phyloP scores from a whole-genome alignment of 2,797 vertebrate species.

The Salmo trutta region DNA sequence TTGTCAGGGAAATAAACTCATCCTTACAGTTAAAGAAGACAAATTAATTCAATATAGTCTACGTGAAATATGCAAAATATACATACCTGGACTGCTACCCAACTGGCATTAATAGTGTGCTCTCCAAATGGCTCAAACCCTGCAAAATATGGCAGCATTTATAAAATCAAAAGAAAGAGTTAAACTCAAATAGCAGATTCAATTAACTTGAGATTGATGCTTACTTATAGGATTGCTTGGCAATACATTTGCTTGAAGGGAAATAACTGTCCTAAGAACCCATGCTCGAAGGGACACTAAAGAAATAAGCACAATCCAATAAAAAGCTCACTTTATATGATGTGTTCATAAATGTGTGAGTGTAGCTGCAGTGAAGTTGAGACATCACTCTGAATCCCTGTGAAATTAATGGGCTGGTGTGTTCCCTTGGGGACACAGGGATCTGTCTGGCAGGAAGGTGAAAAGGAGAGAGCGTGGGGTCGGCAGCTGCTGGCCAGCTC shows the following conservation, averaged over 20 bases:
- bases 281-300: not conserved
- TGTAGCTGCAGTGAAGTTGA: not conserved
- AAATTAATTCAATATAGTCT: not conserved
- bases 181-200: not conserved
- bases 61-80: not conserved
- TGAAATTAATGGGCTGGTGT: constrained; percentile 56
- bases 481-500: constrained; percentile 71
- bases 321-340: too few relatives aligned
- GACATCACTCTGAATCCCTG: not conserved
- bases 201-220: too few relatives aligned
- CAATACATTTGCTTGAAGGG: too few relatives aligned
- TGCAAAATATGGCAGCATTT: constrained; percentile 62
- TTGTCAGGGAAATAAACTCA: not conserved
- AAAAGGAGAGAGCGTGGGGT: constrained; percentile 37
- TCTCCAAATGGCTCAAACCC: constrained; percentile 96
- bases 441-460: constrained; percentile 64
- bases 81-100: constrained; percentile 96
- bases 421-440: constrained; percentile 33
- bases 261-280: too few relatives aligned
- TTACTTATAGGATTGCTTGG: too few relatives aligned
- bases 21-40: not conserved
- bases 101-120: constrained; percentile 91
- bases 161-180: not conserved
- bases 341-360: not conserved
- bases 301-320: not conserved